Conservation (phyloP, 2,797 vertebrate genomes). For the Acanthis flammea region DNA sequence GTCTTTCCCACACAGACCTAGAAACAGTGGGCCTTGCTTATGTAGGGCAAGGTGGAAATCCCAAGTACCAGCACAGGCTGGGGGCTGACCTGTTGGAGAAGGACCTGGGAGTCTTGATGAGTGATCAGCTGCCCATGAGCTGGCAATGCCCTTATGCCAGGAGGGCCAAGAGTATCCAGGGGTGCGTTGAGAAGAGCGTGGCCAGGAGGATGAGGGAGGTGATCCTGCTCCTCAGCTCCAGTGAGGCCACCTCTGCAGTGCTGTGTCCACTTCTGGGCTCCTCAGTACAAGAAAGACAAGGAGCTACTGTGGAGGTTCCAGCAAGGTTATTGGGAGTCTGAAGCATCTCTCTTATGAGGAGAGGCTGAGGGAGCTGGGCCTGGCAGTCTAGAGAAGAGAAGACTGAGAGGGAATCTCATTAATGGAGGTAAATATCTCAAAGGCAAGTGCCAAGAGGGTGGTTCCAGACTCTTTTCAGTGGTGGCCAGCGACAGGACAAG, state of each 20-base stretch:
- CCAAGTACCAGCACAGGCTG: background rate
- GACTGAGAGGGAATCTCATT: background rate
- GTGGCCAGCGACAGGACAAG: accelerated
- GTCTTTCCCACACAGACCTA: background rate
- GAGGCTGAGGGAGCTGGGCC: background rate
- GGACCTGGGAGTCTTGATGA: background rate
- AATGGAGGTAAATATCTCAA: background rate
- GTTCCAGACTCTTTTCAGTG: background rate
- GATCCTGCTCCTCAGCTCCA: accelerated
- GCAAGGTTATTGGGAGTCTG: background rate
- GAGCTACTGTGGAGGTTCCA: background rate
- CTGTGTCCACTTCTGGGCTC: background rate
- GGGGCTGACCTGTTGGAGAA: background rate
- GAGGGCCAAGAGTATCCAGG: no score
- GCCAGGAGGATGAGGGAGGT: accelerated
- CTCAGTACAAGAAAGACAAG: background rate
- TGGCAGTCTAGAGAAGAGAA: background rate
- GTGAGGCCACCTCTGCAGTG: background rate
- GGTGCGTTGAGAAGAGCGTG: accelerated
- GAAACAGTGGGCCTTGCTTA: background rate
- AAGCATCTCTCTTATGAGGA: background rate
- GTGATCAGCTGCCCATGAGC: background rate
- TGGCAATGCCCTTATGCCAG: background rate
- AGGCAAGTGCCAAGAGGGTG: accelerated
- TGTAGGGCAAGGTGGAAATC: background rate